Conservation (phyloP, 2,113 vertebrate species). For the Centropus bengalensis region DNA sequence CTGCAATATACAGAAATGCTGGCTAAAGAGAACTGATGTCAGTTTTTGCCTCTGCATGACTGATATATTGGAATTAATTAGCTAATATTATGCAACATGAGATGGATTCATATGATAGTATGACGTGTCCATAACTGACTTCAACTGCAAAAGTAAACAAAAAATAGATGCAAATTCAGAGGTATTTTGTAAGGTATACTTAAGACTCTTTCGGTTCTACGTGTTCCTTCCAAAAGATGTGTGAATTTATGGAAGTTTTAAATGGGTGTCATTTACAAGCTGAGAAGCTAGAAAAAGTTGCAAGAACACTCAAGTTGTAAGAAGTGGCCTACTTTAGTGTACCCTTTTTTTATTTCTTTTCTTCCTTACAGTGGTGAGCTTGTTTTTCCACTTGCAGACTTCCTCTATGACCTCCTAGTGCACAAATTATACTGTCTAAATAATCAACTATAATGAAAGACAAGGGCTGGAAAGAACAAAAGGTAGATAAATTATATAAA, state of each 20-base stretch:
- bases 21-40: neutral
- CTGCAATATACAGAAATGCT: neutral
- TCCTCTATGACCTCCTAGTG: neutral
- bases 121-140: neutral
- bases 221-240: conserved; percentile 55
- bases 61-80: neutral
- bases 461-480: neutral
- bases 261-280: conserved; percentile 51
- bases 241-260: conserved; percentile 54
- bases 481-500: neutral
- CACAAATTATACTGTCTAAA: neutral
- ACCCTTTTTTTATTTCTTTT: neutral
- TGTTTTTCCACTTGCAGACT: neutral
- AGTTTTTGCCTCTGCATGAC: neutral
- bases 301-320: conserved; percentile 34
- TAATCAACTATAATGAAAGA: neutral
- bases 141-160: conserved; percentile 9
- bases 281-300: conserved; percentile 46
- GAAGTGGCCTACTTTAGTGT: conserved; percentile 53
- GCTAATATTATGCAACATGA: neutral
- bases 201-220: conserved; percentile 34
- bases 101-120: too few species aligned
- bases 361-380: conserved; percentile 5
- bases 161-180: conserved; percentile 30
- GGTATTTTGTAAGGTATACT: conserved; percentile 27